Base-by-base conservation (phyloP, 2,797 vertebrate species). In the Urocyon cinereoargenteus region DNA sequence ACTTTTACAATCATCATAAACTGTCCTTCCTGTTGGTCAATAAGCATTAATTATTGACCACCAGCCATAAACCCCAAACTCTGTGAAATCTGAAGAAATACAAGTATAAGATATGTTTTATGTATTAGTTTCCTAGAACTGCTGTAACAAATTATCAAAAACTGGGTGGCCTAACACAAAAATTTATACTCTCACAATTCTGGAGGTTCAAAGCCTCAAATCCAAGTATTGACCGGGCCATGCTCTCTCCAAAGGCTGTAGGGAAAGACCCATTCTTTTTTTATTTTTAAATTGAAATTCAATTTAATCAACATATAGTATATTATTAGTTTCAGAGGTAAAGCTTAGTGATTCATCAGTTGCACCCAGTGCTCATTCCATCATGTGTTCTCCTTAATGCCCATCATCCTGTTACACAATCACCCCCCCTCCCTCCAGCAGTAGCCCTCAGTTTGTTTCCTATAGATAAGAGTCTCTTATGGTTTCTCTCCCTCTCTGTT, bases 31-130 rank as follows among this genome's bases (percentile, higher is more conserved):
- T 89, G 15, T 78, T 91, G 75, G 91, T 82, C 64, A 90, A 36
- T 0, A 86, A 72, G 10, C 62, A 83, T n/a, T 90, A n/a, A 81
- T 94, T 82, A 83, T 53, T 70, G 53, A 88, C 82, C 5, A n/a
- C 3, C 34, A 85, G 18, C 6, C 22, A 62, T 70, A 62, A 84
- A 13, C 24, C 62, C 62, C 40, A 21, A 77, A 73, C 18, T 68
- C 12, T 89, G 16, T 40, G n/a, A 97, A 70, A 87, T 51, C 19
- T 94, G 66, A 92, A 62, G 28, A 84, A 59, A 82, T 45, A 55
- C 14, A 95, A 53, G 16, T 82, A 3, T 53, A 64, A 78, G 22
- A 34, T 10, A 53, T 55, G 24, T 18, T 36, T 40, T 59, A 18
- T 14, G 2, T 81, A 78, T 70, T 70, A 78, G 31, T 88, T 92